Percentiles rank a stretch among this genome's conserved stretches.
phyloP scores from a whole-genome alignment of 2,888 invertebrate genomes.

The Entomobrya multifasciata region DNA sequence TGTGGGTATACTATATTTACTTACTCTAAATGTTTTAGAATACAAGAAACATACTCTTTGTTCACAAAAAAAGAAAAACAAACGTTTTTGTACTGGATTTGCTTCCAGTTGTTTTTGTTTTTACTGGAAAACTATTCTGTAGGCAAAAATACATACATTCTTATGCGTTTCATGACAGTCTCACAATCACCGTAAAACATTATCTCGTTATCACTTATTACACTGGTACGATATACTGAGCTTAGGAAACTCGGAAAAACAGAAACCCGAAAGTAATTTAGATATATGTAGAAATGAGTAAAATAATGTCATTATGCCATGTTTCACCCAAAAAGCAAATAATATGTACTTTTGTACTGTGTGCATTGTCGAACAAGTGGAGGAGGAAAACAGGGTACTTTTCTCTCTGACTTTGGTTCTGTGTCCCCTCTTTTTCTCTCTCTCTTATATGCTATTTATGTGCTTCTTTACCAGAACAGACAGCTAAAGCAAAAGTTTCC shows the following conservation, averaged over 20 bases:
- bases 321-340: constrained; percentile 52
- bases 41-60: background rate
- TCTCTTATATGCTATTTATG: constrained; percentile 60
- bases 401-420: background rate
- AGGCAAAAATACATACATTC: constrained; percentile 5
- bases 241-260: background rate
- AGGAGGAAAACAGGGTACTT: constrained; percentile 35
- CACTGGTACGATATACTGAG: background rate
- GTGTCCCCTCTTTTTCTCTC: background rate
- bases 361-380: background rate
- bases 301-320: constrained; percentile 60
- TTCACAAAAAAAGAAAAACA: constrained; percentile 9
- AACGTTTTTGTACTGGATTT: constrained; percentile 18
- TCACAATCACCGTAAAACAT: constrained; percentile 27
- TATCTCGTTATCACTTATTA: constrained; percentile 42
- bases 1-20: background rate
- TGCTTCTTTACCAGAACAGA: constrained; percentile 62
- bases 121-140: background rate
- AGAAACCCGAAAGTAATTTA: constrained; percentile 58
- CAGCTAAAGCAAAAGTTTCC: constrained; percentile 47
- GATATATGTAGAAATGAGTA: constrained; percentile 61
- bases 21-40: background rate
- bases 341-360: constrained; percentile 3
- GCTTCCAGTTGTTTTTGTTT: background rate
- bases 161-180: background rate